Percentiles rank a stretch among this genome's conserved stretches.
These are phyloP conservation scores for Tonatia bakeri DNA, from an alignment of 2,113 vertebrate genomes.

Conservation along the genomic window DNA sequence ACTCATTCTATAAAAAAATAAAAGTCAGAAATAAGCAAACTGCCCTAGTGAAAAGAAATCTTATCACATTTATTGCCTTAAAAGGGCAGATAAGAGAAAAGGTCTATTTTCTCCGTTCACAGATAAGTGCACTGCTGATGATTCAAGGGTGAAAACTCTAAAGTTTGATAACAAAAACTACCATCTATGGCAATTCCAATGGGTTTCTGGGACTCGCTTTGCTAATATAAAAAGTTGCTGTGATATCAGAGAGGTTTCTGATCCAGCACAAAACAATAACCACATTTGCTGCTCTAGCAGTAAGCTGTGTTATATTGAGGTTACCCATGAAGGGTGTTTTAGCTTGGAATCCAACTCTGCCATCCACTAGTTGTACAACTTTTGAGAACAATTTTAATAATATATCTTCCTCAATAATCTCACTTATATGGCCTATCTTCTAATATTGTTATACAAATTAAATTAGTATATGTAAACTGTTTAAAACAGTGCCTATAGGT, in stretches of 20 bases:
- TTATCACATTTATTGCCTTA: slow-evolving; percentile 56
- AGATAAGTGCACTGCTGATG: slow-evolving; percentile 51
- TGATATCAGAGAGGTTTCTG: background rate
- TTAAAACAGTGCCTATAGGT: background rate
- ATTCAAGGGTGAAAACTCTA: background rate
- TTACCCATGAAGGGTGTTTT: background rate
- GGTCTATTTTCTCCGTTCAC: slow-evolving; percentile 53
- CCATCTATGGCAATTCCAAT: background rate
- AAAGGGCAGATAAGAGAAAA: slow-evolving; percentile 62
- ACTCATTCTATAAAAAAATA: slow-evolving; percentile 24
- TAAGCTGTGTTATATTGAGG: fast-evolving
- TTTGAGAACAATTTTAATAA: background rate
- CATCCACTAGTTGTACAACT: background rate
- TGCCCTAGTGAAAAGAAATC: slow-evolving; percentile 13
- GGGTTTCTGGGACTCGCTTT: background rate
- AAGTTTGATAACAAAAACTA: slow-evolving; percentile 6
- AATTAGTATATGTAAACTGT: background rate
- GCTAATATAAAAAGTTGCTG: background rate
- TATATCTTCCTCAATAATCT: background rate
- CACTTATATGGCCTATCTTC: background rate
- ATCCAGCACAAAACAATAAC: background rate
- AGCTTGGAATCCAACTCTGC: background rate
- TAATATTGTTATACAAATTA: background rate
- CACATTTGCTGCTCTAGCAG: background rate
- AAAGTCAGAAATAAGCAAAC: slow-evolving; percentile 31